Base-by-base conservation (phyloP, 2,113 vertebrate genomes). In the Paradoxurus hermaphroditus region DNA sequence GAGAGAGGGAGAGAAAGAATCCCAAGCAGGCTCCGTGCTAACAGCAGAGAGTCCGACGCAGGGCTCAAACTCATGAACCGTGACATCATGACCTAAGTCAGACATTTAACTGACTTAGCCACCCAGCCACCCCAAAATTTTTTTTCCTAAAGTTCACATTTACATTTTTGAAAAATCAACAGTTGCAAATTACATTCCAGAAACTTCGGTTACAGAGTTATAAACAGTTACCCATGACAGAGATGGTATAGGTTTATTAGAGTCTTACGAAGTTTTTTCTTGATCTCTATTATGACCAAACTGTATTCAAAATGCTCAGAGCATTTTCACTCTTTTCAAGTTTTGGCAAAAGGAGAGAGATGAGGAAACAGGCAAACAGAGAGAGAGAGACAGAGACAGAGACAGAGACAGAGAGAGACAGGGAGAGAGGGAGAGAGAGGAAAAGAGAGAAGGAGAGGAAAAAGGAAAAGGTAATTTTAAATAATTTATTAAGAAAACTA, bases 381-480 rank as follows among this genome's bases (percentile, higher is more conserved):
- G 3, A 53, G 78, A 88, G 16, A 70, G 0, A 79, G 65, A 13
- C 4, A n/a, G n/a, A n/a, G n/a, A n/a, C n/a, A n/a, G n/a, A n/a
- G n/a, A n/a, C n/a, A n/a, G n/a, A n/a, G n/a, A n/a, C n/a, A n/a
- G n/a, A n/a, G n/a, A n/a, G n/a, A n/a, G n/a, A n/a, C n/a, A n/a
- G n/a, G n/a, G n/a, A n/a, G n/a, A 79, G 62, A 78, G 7, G 41
- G 49, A 89, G 2, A 68, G 25, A 25, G 16, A 16, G 34, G 15
- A 2, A 67, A 23, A 46, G 70, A 31, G 15, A 6, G 53, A n/a
- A 23, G 36, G 11, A 78, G 16, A 87, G 34, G 49, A 39, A 82
- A 89, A 73, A 53, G 27, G 7, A 95, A 94, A 90, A 67, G 39
- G 91, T 62, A 92, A 68, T 41, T 87, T 96, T 79, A 90, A 96